Evolutionary conservation across 2,113 vertebrate genomes (phyloP).

Genomic region (Gobio gobio): DNA sequence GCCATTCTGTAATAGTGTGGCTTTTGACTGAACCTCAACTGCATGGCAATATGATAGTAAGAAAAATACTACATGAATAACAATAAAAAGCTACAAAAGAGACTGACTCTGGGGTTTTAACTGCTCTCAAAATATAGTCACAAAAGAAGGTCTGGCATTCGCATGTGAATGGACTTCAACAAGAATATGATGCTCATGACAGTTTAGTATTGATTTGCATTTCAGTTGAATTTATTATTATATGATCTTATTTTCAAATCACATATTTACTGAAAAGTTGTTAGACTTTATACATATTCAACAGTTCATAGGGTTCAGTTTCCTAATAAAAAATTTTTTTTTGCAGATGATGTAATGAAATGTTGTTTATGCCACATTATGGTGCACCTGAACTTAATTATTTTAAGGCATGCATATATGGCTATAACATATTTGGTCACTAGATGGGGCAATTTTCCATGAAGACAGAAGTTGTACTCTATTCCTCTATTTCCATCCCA

Average conservation of each 20-base stretch:
- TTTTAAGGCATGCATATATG: too few relatives aligned
- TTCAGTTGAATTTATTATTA: neutral
- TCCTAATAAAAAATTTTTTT: too few relatives aligned
- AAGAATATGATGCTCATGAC: neutral
- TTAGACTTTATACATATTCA: neutral
- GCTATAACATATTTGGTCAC: neutral
- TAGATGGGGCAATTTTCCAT: slow-evolving; percentile 18
- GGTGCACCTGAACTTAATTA: neutral
- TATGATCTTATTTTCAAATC: neutral
- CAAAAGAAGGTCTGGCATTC: too few relatives aligned
- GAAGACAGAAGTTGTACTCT: neutral
- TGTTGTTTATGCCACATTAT: neutral
- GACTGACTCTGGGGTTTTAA: neutral
- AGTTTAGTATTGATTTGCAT: neutral
- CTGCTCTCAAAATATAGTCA: neutral
- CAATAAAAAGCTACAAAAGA: neutral
- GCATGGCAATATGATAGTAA: neutral
- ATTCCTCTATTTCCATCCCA: too few relatives aligned
- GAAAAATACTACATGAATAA: neutral
- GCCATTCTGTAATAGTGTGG: too few relatives aligned
- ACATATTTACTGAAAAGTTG: neutral
- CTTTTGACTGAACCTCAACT: too few relatives aligned
- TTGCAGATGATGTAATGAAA: neutral
- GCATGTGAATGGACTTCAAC: neutral
- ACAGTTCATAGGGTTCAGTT: neutral